Evolutionary conservation across 2,113 vertebrate species (phyloP), one percentile per base, ranked within the genome.

Genomic region (Triplophysa siluroides): DNA sequence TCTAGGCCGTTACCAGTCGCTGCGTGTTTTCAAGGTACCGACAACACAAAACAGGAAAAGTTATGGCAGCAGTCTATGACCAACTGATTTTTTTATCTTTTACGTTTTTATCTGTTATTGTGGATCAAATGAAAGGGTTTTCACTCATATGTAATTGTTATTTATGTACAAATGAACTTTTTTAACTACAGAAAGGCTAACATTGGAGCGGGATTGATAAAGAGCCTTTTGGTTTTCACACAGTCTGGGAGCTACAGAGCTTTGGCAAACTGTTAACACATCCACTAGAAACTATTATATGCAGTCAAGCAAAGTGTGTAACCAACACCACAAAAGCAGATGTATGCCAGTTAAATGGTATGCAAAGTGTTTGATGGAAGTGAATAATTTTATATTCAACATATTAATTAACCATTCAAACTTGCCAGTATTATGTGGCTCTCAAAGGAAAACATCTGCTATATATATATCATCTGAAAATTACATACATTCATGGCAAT

Each of bases 221-320:
- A 88, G 82, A 85, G 85, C 86, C 83, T 89, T 84, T 87, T 87
- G 86, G 61, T 52, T 66, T 78, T 83, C 88, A 88, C 86, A 83
- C 78, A 88, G 85, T 79, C 78, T 85, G 83, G 78, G 89, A 76
- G 73, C 16, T 29, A 50, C 2, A 50, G 23, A 65, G 26, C 2
- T 81, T 47, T 56, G 81, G 81, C 81, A 78, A 88, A 87, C 88
- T 80, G 63, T 81, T 29, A 58, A 85, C 82, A 80, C 26, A 81
- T 65, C 29, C 43, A 45, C 43, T 45, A 45, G 10, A 45, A 45
- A 45, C 43, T 43, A 43, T 70, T 29, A 63, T 76, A 60, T 70
- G 70, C 50, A 75, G 19, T 58, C 65, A 78, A 76, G 71, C 38
- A 50, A 58, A 58, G 8, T 8, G 19, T 58, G 8, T n/a, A 21